phyloP scores from a whole-genome alignment of 1,140 invertebrate species.

The Babylonia areolata region DNA sequence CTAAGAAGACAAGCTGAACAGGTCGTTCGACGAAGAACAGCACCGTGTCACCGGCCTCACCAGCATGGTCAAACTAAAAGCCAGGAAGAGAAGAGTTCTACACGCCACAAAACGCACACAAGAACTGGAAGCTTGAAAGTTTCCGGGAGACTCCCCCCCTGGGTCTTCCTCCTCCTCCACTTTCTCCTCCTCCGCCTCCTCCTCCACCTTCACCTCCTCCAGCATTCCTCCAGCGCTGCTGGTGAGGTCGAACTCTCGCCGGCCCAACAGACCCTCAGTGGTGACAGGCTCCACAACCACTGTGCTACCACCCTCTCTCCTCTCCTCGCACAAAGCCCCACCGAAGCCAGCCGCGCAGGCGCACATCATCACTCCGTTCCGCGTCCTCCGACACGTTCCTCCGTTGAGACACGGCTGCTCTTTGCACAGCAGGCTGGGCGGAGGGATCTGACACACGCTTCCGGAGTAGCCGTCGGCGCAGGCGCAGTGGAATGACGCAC shows the following conservation, averaged over 20 bases:
- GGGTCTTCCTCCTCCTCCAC: neutral
- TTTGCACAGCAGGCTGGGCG: constrained; percentile 43
- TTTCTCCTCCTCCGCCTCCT: neutral
- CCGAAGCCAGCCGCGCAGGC: neutral
- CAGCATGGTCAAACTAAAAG: too few relatives aligned
- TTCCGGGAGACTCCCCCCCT: constrained; percentile 1
- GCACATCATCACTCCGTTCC: constrained; percentile 9
- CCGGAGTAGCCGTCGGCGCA: constrained; percentile 51
- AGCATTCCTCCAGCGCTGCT: neutral
- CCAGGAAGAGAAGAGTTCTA: neutral
- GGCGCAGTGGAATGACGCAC: constrained; percentile 39
- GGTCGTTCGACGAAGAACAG: neutral
- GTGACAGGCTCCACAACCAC: neutral
- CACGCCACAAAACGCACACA: neutral
- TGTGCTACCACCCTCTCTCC: neutral
- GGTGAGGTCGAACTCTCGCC: neutral
- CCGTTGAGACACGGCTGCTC: constrained; percentile 54
- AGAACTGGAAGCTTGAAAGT: constrained; percentile 4
- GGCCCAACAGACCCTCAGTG: neutral
- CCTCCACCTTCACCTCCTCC: neutral
- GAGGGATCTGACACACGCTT: constrained; percentile 44
- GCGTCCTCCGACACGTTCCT: constrained; percentile 41
- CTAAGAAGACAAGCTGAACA: neutral
- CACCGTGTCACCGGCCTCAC: neutral
- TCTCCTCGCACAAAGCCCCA: constrained; percentile 36